Conservation (phyloP, 2,113 vertebrate genomes). For the Hemiprocne comata region DNA sequence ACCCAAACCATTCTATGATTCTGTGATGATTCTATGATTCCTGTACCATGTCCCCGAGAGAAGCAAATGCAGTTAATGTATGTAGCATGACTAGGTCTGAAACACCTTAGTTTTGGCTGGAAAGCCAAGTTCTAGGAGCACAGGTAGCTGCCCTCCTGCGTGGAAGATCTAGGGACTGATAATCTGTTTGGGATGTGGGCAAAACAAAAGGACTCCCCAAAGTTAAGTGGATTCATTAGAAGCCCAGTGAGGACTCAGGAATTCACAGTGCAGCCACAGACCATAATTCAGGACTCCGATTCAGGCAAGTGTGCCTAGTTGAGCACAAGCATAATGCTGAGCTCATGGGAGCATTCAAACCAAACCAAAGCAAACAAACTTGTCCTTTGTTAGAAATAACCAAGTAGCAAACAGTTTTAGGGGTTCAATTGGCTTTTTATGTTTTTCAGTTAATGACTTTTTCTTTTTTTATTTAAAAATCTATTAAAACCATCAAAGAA, state of each 20-base stretch:
- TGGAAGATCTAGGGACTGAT: neutral
- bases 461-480: neutral
- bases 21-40: neutral
- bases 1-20: too few species aligned
- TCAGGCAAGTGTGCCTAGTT: neutral
- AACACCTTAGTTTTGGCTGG: neutral
- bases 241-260: neutral
- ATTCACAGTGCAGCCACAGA: neutral
- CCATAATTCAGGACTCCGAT: neutral
- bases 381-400: neutral
- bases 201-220: neutral
- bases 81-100: neutral
- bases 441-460: neutral
- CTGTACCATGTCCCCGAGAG: neutral
- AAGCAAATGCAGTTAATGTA: neutral
- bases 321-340: neutral
- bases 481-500: neutral
- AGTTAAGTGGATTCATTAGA: neutral
- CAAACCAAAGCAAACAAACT: neutral
- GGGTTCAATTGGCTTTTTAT: neutral
- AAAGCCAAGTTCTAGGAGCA: neutral
- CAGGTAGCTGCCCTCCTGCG: neutral
- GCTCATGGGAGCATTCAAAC: neutral
- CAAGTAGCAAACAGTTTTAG: neutral
- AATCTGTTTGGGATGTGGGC: rapidly evolving